Evolutionary conservation across 2,888 invertebrate species (phyloP), one percentile per base, ranked within the genome.

Genomic region (Oscheius sp.): DNA sequence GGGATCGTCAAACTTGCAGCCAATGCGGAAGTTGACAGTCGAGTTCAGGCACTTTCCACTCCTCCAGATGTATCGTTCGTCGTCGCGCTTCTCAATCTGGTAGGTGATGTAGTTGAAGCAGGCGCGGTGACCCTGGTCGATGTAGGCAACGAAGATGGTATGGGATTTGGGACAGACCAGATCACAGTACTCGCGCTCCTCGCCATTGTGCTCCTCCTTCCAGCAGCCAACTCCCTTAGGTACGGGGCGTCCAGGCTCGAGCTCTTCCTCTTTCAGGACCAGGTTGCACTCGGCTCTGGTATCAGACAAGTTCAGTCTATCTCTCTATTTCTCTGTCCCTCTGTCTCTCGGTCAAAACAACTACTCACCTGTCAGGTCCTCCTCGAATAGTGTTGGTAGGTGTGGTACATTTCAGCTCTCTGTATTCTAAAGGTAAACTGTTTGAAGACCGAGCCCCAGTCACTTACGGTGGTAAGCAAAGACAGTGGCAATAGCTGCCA

Each of bases 101-200:
- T 88, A 88, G 50, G 86, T 86, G 81, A 85, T 84, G 81, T 82
- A 88, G 82, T 88, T 88, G 83, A 88, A 88, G 79, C 88, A 87
- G 35, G 84, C 83, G 48, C 85, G 80, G 62, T 87, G 87, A 10
- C 86, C 86, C 62, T 83, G 84, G 51, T 85, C 83, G 74, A 86
- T 79, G 70, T 75, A 80, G 13, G 84, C 80, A 60, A 82, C 79
- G 80, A 86, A 87, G 57, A 86, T 85, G 60, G 87, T 87, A 74
- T 88, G 87, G 7, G 88, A 85, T 72, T 86, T 86, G 7, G 88
- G 88, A 75, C 88, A 88, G n/a, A 88, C 88, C 63, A 88, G 72
- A 62, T 87, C 87, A 66, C 86, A 87, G 76, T 85, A 86, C 65
- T 85, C 84, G 57, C 86, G 82, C 72, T 87, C 87, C 71, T 88